phyloP scores from a whole-genome alignment of 2,797 vertebrate species.

The Oreochromis mossambicus region DNA sequence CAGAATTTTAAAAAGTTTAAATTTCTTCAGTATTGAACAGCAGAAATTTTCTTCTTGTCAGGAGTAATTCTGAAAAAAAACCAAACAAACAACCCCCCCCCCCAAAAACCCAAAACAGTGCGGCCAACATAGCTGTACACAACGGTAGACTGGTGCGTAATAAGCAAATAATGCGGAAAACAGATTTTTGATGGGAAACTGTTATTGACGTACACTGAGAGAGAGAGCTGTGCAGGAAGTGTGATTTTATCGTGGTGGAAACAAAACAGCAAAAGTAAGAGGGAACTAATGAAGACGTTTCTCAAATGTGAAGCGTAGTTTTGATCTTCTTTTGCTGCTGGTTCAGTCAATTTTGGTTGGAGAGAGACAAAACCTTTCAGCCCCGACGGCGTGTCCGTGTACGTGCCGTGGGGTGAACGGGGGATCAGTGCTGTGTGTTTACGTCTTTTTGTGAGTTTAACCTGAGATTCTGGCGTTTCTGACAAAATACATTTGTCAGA shows the following conservation, averaged over 20 bases:
- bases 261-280: neutral
- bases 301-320: neutral
- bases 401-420: accelerated
- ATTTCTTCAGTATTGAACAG: neutral
- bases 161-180: neutral
- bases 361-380: neutral
- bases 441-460: neutral
- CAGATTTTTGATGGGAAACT: neutral
- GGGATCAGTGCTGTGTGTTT: no score
- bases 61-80: neutral
- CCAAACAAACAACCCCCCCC: no score
- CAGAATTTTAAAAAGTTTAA: neutral
- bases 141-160: neutral
- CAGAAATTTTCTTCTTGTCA: neutral
- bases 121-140: accelerated
- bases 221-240: neutral
- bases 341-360: neutral
- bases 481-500: neutral
- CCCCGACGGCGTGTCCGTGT: neutral
- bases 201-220: neutral
- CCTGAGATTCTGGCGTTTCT: neutral
- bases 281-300: accelerated
- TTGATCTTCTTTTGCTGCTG: neutral
- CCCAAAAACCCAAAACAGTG: neutral
- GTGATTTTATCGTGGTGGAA: neutral